phyloP scores from a whole-genome alignment of 2,797 vertebrate species.

The Enteromius unitaeniatus region DNA sequence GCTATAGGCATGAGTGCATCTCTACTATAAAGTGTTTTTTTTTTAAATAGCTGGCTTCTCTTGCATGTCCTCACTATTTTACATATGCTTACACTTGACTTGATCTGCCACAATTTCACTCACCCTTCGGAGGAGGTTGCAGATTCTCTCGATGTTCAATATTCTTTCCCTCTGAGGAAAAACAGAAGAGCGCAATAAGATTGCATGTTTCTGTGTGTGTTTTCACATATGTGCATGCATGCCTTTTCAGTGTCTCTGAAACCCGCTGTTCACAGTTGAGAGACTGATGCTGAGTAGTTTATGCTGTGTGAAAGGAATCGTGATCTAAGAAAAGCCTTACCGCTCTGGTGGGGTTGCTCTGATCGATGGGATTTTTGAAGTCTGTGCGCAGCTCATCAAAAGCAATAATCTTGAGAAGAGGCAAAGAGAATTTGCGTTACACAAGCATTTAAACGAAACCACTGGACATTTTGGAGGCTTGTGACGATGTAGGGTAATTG shows the following conservation, averaged over 20 bases:
- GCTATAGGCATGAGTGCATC: not conserved
- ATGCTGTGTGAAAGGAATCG: slow-evolving; percentile 24
- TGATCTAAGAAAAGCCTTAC: slow-evolving; percentile 77
- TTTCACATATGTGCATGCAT: slow-evolving; percentile 37
- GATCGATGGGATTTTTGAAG: slow-evolving; percentile 96
- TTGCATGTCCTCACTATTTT: not conserved
- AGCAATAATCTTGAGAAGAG: slow-evolving; percentile 85
- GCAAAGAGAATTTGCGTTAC: slow-evolving; percentile 36
- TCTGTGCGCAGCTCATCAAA: slow-evolving; percentile 94
- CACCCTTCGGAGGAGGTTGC: slow-evolving; percentile 91
- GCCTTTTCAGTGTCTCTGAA: slow-evolving; percentile 30
- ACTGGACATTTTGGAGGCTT: not conserved
- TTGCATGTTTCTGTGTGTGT: slow-evolving; percentile 22
- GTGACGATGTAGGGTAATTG: not conserved
- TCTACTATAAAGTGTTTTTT: not conserved
- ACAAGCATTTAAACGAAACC: not conserved
- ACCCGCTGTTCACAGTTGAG: slow-evolving; percentile 18
- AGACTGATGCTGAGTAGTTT: slow-evolving; percentile 29
- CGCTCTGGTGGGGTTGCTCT: slow-evolving; percentile 94
- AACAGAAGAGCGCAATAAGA: slow-evolving; percentile 50
- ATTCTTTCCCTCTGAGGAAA: slow-evolving; percentile 88
- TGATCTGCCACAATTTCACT: slow-evolving; percentile 69
- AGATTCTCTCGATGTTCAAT: slow-evolving; percentile 94
- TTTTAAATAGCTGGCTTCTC: not conserved
- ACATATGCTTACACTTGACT: not conserved